Percentiles rank a stretch among this genome's conserved stretches.
phyloP scores from a whole-genome alignment of 2,797 vertebrate genomes.

The Nyctibius grandis region DNA sequence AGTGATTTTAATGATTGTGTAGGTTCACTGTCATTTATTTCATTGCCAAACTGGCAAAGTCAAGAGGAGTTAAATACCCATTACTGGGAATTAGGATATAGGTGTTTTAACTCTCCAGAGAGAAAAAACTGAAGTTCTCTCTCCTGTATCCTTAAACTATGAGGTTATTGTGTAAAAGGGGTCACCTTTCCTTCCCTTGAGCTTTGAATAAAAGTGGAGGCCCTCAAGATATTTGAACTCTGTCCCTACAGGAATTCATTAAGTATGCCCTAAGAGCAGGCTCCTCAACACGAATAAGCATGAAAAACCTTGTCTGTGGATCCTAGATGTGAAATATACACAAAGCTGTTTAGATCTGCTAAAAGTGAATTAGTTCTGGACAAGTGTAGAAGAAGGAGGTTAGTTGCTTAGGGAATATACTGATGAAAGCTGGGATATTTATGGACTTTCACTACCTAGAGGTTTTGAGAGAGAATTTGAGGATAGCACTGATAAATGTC shows the following conservation, averaged over 20 bases:
- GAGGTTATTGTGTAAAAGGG: not conserved
- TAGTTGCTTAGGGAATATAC: not conserved
- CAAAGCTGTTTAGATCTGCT: not conserved
- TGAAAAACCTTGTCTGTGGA: not conserved
- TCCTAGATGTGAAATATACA: not conserved
- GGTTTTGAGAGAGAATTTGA: constrained; percentile 6
- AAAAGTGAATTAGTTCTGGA: not conserved
- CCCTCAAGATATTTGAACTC: not conserved
- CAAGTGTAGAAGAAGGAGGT: not conserved
- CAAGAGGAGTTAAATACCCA: not conserved
- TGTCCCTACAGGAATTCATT: not conserved
- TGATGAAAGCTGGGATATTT: not conserved
- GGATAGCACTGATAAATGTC: not conserved
- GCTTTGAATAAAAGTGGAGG: not conserved
- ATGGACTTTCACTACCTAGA: not conserved
- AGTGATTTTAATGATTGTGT: not conserved
- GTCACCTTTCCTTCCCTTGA: not conserved
- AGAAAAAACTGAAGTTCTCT: not conserved
- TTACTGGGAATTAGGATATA: not conserved
- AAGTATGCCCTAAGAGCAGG: not conserved
- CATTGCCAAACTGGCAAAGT: not conserved
- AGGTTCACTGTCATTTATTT: not conserved
- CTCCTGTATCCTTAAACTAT: not conserved
- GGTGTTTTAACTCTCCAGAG: not conserved
- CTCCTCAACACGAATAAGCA: not conserved